Evolutionary conservation across 2,113 vertebrate species (phyloP).

Genomic region (Eurypyga helias): DNA sequence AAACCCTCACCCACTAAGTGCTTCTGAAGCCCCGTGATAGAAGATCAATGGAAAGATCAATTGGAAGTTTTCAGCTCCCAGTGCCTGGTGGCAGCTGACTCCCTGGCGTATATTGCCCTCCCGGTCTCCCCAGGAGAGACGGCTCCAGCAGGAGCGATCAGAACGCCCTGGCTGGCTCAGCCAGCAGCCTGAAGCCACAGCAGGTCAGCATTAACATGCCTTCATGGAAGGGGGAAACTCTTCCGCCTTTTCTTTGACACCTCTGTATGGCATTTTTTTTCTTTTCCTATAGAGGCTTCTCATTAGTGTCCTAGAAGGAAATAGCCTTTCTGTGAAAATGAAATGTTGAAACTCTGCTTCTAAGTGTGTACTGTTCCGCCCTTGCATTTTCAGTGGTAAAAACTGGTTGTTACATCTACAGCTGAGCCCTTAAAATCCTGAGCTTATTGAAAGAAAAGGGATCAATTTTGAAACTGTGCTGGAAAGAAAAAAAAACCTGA

Average conservation of each 20-base stretch:
- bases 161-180: neutral
- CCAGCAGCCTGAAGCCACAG: neutral
- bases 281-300: neutral
- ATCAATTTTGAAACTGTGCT: slow-evolving; percentile 60
- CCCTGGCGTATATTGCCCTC: neutral
- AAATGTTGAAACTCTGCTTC: slow-evolving; percentile 22
- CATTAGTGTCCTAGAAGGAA: slow-evolving; percentile 47
- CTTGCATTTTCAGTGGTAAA: slow-evolving; percentile 59
- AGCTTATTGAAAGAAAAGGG: slow-evolving; percentile 54
- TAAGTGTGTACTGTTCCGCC: slow-evolving; percentile 13
- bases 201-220: neutral
- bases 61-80: neutral
- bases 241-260: neutral
- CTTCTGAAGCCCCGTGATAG: neutral
- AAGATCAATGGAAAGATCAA: neutral
- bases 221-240: neutral
- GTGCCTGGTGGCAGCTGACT: neutral
- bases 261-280: neutral
- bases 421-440: slow-evolving; percentile 24
- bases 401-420: slow-evolving; percentile 56
- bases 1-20: neutral
- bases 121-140: neutral
- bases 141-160: neutral
- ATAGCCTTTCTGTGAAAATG: slow-evolving; percentile 25
- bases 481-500: slow-evolving; percentile 12